Conservation (phyloP, 2,888 invertebrate genomes). For the Hetaerina titia region DNA sequence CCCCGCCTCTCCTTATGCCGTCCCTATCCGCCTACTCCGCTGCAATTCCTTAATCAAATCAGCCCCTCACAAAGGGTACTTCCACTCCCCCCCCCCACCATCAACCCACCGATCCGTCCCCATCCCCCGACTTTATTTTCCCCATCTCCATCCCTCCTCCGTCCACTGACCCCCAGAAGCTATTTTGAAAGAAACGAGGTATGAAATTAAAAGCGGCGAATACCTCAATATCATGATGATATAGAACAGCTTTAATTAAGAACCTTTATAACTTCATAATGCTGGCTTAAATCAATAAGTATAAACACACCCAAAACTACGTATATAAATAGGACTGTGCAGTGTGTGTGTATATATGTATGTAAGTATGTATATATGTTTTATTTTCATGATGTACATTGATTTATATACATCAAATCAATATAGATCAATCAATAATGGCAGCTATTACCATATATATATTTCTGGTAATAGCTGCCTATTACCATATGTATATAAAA, state of each 20-base stretch:
- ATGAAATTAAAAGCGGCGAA: slow-evolving; percentile 27
- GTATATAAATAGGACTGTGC: too few relatives aligned
- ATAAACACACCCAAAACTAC: too few relatives aligned
- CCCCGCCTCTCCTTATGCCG: background rate
- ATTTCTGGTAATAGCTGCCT: too few relatives aligned
- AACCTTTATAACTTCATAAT: background rate
- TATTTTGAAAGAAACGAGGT: slow-evolving; percentile 13
- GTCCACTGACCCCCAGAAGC: background rate
- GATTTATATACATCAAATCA: too few relatives aligned
- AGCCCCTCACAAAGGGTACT: background rate
- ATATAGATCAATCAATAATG: too few relatives aligned
- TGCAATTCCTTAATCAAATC: slow-evolving; percentile 27
- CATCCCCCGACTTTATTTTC: background rate
- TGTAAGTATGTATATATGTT: background rate
- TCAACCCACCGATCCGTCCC: background rate
- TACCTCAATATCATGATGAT: slow-evolving; percentile 4
- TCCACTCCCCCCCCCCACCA: background rate
- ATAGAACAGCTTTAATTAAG: slow-evolving; percentile 16
- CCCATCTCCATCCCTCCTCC: background rate
- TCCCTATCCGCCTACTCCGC: background rate
- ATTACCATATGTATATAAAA: too few relatives aligned
- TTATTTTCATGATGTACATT: too few relatives aligned
- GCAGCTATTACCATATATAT: too few relatives aligned
- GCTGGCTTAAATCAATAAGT: background rate
- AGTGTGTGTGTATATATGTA: background rate